Evolutionary conservation across 2,888 invertebrate genomes (phyloP).

Genomic region (Drosophila buzzatii): DNA sequence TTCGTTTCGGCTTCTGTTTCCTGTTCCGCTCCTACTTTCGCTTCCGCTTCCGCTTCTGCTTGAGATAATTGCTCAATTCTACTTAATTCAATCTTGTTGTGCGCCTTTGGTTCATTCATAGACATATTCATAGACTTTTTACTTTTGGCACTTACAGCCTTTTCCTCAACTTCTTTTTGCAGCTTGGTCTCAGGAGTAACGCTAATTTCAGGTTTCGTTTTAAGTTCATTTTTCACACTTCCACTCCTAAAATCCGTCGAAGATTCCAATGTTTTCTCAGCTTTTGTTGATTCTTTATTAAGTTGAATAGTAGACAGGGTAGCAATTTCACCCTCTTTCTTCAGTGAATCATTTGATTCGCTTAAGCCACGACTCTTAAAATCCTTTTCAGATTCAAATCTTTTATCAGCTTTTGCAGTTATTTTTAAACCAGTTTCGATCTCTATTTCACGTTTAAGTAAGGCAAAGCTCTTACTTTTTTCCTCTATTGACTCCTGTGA

Average conservation of each 20-base stretch:
- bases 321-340: not conserved
- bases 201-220: not conserved
- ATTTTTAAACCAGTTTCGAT: not conserved
- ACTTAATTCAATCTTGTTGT: not conserved
- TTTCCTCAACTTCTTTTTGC: not conserved
- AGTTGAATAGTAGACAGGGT: too few relatives aligned
- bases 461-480: not conserved
- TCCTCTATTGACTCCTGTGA: not conserved
- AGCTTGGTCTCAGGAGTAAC: not conserved
- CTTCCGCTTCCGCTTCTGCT: conserved; percentile 1
- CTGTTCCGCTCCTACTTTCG: not conserved
- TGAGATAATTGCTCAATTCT: not conserved
- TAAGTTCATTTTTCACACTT: too few relatives aligned
- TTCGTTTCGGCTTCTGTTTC: not conserved
- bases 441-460: not conserved
- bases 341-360: not conserved
- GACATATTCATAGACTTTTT: not conserved
- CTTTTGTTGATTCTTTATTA: not conserved
- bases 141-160: not conserved
- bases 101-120: not conserved
- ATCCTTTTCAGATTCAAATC: not conserved
- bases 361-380: not conserved
- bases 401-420: not conserved
- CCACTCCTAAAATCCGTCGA: not conserved
- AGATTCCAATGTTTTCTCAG: not conserved